A percentile compares a stretch with the other conserved stretches of the same genome.
Evolutionary conservation across 2,113 vertebrate species (phyloP).

Genomic region (Orthonyx spaldingii): DNA sequence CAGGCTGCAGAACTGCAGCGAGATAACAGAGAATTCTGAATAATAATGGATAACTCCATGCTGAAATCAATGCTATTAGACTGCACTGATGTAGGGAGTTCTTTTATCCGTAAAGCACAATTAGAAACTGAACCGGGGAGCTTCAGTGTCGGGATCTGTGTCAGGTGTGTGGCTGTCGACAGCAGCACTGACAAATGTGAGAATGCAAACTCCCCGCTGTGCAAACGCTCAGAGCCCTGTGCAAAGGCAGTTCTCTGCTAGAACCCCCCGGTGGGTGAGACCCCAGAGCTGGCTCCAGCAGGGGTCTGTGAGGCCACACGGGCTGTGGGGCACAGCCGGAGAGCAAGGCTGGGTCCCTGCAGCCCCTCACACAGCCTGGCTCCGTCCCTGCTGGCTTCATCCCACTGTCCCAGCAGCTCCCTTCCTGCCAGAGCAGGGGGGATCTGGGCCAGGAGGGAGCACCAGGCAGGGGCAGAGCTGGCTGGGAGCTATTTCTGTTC

Average conservation of each 20-base stretch:
- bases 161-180: not conserved
- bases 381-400: not conserved
- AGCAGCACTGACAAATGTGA: not conserved
- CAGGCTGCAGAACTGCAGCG: not conserved
- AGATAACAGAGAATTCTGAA: slow-evolving; percentile 31
- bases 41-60: not conserved
- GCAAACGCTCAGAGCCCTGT: not conserved
- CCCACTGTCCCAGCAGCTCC: not conserved
- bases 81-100: not conserved
- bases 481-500: not conserved
- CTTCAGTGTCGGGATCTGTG: not conserved
- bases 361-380: accelerated
- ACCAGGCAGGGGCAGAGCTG: accelerated
- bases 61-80: slow-evolving; percentile 15
- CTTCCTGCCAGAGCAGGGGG: not conserved
- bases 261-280: accelerated
- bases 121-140: not conserved
- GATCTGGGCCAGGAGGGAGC: not conserved
- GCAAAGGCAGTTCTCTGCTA: not conserved
- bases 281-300: accelerated
- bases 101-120: not conserved
- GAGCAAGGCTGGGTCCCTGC: too few relatives aligned
- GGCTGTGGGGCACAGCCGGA: not conserved
- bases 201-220: accelerated
- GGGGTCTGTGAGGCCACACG: not conserved